phyloP scores from a whole-genome alignment of 2,888 invertebrate genomes.

The Lamproptera curius region DNA sequence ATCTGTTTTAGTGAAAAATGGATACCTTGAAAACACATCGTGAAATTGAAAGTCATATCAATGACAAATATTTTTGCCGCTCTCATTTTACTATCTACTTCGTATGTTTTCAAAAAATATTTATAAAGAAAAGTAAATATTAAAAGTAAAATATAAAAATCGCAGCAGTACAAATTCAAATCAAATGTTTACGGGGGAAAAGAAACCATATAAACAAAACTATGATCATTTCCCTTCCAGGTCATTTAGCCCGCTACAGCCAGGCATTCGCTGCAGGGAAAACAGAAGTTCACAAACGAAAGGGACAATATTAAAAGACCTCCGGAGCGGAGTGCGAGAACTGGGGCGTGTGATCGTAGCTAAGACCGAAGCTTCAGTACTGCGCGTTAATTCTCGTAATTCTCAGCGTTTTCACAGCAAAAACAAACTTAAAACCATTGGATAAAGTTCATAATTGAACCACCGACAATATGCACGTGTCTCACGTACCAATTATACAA shows the following conservation, averaged over 20 bases:
- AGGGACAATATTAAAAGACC: slow-evolving; percentile 13
- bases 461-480: neutral
- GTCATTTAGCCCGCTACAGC: slow-evolving; percentile 2
- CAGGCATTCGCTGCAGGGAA: slow-evolving; percentile 4
- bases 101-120: no score
- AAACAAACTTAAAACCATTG: neutral
- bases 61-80: no score
- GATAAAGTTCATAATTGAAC: neutral
- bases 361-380: neutral
- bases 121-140: no score
- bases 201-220: no score
- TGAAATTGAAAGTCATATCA: no score
- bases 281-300: slow-evolving; percentile 7
- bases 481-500: neutral
- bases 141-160: no score
- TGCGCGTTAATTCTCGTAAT: neutral
- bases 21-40: no score
- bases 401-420: neutral
- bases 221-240: no score
- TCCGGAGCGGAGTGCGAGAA: slow-evolving; percentile 2
- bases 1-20: no score
- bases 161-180: no score
- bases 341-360: slow-evolving; percentile 6
- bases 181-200: no score
- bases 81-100: no score